These are phyloP conservation scores for Autographa pulchrina DNA, from an alignment of 2,888 invertebrate species.

Conservation along the genomic window DNA sequence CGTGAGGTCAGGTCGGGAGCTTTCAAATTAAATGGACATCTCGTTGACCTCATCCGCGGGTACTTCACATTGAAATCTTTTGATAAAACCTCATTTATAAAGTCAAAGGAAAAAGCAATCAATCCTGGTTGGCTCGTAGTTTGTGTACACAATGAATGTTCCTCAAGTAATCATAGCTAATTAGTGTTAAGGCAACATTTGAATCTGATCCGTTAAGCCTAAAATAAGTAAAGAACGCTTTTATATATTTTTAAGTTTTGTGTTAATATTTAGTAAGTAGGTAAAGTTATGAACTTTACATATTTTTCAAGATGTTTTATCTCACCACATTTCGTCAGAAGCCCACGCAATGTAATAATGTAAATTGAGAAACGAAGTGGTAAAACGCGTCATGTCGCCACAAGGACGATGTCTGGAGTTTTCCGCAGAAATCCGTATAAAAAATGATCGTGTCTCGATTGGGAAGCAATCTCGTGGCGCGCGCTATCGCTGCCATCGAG, in stretches of 20 bases:
- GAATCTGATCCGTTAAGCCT: background rate
- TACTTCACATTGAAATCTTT: background rate
- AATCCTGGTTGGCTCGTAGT: background rate
- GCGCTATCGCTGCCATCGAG: background rate
- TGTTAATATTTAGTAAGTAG: no score
- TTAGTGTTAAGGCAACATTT: background rate
- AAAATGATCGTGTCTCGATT: background rate
- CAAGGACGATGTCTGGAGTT: background rate
- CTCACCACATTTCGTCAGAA: no score
- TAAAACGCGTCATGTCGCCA: background rate
- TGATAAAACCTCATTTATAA: background rate
- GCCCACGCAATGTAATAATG: background rate
- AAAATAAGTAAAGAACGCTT: no score
- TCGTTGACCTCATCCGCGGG: background rate
- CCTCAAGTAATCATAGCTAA: background rate
- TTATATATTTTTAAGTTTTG: no score
- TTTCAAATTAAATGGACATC: conserved; percentile 4
- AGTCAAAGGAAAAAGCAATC: conserved; percentile 3
- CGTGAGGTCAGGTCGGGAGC: background rate
- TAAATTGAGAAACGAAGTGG: background rate
- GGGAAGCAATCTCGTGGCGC: background rate
- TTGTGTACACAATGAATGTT: background rate
- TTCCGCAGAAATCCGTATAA: background rate
- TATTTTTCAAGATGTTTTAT: no score
- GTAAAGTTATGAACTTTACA: no score